Evolutionary conservation across 2,888 invertebrate species (phyloP).

Genomic region (Cheilosia vulpina): DNA sequence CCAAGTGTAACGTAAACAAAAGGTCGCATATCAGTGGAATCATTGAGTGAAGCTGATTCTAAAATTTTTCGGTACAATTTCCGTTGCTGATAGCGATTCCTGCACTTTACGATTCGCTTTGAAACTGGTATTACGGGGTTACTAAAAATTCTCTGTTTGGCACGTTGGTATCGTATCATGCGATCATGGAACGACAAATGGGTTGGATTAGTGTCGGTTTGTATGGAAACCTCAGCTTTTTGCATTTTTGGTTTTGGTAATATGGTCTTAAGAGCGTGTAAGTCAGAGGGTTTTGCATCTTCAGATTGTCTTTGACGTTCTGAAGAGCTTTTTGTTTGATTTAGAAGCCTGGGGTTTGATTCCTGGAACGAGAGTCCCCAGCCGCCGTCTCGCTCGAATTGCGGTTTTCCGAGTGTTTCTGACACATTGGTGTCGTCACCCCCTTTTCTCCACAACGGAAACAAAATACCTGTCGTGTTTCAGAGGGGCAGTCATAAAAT

Average conservation of each 20-base stretch:
- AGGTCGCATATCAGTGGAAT: background rate
- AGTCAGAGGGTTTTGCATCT: background rate
- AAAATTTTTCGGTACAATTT: background rate
- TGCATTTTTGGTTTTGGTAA: background rate
- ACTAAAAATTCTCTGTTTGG: background rate
- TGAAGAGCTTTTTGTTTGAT: background rate
- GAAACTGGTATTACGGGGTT: background rate
- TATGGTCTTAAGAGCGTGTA: background rate
- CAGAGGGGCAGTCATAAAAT: background rate
- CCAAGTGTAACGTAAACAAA: background rate
- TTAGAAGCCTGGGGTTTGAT: background rate
- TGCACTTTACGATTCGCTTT: background rate
- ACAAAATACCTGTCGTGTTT: background rate
- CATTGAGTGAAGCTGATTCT: background rate
- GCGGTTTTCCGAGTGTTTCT: background rate
- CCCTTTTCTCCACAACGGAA: background rate
- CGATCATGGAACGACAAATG: conserved; percentile 8
- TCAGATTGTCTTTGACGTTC: background rate
- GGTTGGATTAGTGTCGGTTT: background rate
- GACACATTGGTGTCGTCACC: background rate
- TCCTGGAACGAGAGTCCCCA: conserved; percentile 2
- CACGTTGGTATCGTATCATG: background rate
- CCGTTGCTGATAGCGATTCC: background rate
- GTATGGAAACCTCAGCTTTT: background rate
- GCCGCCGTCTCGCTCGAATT: background rate